Base-by-base conservation (phyloP, 2,113 vertebrate genomes). In the Platycercus adscitus region DNA sequence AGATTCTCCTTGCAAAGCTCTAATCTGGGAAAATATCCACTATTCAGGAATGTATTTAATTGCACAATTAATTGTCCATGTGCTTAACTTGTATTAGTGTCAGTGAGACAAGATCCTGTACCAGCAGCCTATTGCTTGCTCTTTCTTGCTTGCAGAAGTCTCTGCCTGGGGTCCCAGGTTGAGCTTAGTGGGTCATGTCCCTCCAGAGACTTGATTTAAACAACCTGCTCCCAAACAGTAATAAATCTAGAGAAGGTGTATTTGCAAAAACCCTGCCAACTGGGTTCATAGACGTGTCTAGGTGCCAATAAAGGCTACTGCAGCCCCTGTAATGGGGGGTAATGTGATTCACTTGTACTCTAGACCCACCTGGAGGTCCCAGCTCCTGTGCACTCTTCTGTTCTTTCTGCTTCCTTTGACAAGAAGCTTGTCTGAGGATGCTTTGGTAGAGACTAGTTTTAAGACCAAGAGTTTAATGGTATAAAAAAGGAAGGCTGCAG, bases 271-370 rank as follows among this genome's bases (percentile, higher is more conserved):
- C 8, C 18, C 14, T 60, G 29, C 33, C 12, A 11, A 0, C 10
- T 49, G 0, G 0, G 31, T 43, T 64, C 21, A 5, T 39, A 5
- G 28, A 7, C 4, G 3, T 35, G 26, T 43, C 46, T 33, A 25
- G 15, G 17, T 53, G n/a, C 9, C 66, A 35, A 25, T 9, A 28
- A 31, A 63, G 53, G 47, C 10, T 9, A 3, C 33, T 50, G 65
- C 17, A 69, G 33, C 35, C 44, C 41, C 46, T 43, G 33, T n/a
- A 21, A 26, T 0, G 4, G 11, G 12, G 33, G 21, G 1, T 37
- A 28, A 28, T 33, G 10, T 25, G 10, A n/a, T 43, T 73, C 18
- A 20, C 28, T 53, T 44, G 3, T 73, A 10, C 37, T 39, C 19
- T 15, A 60, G 37, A 73, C 28, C 7, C 28, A 33, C 49, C 20